Evolutionary conservation across 2,113 vertebrate genomes (phyloP).

Genomic region (Aegotheles bennettii): DNA sequence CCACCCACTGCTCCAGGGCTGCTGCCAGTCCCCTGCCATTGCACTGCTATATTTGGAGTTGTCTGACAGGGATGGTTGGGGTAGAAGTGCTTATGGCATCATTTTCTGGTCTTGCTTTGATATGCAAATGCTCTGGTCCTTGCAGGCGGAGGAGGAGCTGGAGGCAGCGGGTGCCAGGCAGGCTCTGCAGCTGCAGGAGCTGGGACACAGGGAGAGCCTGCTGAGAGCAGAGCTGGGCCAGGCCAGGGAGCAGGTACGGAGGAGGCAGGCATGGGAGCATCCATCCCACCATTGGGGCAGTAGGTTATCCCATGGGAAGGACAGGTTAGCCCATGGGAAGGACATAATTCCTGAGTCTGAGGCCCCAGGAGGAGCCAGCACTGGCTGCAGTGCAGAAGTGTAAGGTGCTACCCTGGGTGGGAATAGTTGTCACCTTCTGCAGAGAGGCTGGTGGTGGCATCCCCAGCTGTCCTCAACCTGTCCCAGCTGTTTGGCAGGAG

Average conservation of each 20-base stretch:
- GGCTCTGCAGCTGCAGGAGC: constrained; percentile 68
- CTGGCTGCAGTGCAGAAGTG: no score
- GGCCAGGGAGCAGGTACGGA: constrained; percentile 63
- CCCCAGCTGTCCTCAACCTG: no score
- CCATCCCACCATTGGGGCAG: no score
- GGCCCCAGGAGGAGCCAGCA: no score
- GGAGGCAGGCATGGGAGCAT: no score
- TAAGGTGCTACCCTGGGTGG: no score
- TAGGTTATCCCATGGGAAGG: no score
- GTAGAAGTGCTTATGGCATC: fast-evolving
- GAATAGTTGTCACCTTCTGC: no score
- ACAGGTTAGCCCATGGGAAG: no score
- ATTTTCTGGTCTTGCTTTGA: not conserved
- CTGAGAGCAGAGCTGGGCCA: constrained; percentile 41
- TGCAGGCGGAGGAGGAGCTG: constrained; percentile 72
- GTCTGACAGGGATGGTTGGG: not conserved
- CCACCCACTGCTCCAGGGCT: not conserved
- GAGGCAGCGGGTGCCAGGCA: constrained; percentile 57
- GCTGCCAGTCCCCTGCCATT: not conserved
- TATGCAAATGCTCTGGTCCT: not conserved
- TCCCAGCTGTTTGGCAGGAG: no score
- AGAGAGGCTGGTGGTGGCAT: no score
- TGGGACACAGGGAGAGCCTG: constrained; percentile 65
- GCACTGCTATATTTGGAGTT: not conserved
- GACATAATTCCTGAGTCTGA: no score